phyloP scores from a whole-genome alignment of 2,113 vertebrate species.

The Hemicordylus capensis region DNA sequence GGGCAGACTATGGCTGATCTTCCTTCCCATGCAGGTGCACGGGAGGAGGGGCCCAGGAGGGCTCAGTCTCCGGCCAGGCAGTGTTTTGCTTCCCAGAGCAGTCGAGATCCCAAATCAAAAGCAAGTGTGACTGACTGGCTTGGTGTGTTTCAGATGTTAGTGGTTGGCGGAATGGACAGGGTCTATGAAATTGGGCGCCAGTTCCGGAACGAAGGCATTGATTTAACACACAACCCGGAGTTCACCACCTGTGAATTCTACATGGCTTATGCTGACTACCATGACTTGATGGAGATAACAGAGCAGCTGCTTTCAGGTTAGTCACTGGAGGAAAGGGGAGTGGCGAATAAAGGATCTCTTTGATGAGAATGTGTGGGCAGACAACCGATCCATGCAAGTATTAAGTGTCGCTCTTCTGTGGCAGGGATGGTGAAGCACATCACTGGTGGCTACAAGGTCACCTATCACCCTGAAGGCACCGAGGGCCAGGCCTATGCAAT shows the following conservation, averaged over 20 bases:
- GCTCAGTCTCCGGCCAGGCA: background rate
- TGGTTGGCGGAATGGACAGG: conserved; percentile 95
- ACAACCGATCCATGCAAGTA: too few relatives aligned
- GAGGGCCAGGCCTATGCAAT: conserved; percentile 88
- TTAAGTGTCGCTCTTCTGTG: conserved; percentile 44
- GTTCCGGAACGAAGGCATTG: conserved; percentile 98
- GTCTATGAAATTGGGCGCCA: conserved; percentile 97
- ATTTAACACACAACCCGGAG: conserved; percentile 97
- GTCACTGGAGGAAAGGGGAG: background rate
- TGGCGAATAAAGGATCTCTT: background rate
- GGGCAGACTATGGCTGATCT: background rate
- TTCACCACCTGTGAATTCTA: conserved; percentile 99
- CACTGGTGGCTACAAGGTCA: conserved; percentile 89
- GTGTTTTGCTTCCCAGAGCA: background rate
- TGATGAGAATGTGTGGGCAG: background rate
- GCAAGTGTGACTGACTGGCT: background rate
- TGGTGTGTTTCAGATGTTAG: conserved; percentile 86
- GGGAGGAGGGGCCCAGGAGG: too few relatives aligned
- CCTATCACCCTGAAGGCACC: conserved; percentile 92
- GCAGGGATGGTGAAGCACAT: conserved; percentile 95
- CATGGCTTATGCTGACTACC: conserved; percentile 98
- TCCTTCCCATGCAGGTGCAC: background rate
- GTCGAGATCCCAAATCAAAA: background rate
- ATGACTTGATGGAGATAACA: conserved; percentile 96
- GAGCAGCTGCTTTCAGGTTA: conserved; percentile 94